phyloP scores from a whole-genome alignment of 2,797 vertebrate species.

The Chelidonichthys spinosus region DNA sequence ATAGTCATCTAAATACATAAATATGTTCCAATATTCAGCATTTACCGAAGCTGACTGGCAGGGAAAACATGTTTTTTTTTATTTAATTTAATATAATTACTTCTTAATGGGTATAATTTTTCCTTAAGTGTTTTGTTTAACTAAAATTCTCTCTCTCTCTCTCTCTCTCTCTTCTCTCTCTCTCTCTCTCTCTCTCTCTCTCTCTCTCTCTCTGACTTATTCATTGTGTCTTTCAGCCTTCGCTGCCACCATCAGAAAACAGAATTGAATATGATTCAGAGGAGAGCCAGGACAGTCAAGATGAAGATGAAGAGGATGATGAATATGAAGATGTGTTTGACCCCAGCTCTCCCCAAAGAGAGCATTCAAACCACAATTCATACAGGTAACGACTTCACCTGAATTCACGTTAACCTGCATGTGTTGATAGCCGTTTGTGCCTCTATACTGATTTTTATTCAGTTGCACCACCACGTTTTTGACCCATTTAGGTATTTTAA shows the following conservation, averaged over 20 bases:
- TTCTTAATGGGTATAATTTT: not conserved
- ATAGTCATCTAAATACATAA: not conserved
- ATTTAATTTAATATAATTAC: no score
- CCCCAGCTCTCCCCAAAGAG: slow-evolving; percentile 85
- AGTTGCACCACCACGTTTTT: not conserved
- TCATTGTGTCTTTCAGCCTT: slow-evolving; percentile 84
- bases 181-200: not conserved
- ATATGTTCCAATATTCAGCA: not conserved
- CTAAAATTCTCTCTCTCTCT: not conserved
- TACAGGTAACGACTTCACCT: slow-evolving; percentile 88
- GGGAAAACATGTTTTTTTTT: not conserved
- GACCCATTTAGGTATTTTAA: slow-evolving; percentile 19
- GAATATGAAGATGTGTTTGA: slow-evolving; percentile 80
- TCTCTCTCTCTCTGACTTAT: not conserved
- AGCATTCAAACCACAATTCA: slow-evolving; percentile 96
- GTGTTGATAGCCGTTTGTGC: slow-evolving; percentile 21
- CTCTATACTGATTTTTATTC: slow-evolving; percentile 16
- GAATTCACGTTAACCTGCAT: slow-evolving; percentile 4
- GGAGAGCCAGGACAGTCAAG: slow-evolving; percentile 91
- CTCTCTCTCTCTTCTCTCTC: not conserved
- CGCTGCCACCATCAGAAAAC: slow-evolving; percentile 86
- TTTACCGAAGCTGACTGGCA: not conserved
- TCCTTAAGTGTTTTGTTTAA: not conserved
- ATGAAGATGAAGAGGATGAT: slow-evolving; percentile 84
- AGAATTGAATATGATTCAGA: slow-evolving; percentile 95